phyloP scores from a whole-genome alignment of 2,888 invertebrate species.

The Aleiodes alternator region DNA sequence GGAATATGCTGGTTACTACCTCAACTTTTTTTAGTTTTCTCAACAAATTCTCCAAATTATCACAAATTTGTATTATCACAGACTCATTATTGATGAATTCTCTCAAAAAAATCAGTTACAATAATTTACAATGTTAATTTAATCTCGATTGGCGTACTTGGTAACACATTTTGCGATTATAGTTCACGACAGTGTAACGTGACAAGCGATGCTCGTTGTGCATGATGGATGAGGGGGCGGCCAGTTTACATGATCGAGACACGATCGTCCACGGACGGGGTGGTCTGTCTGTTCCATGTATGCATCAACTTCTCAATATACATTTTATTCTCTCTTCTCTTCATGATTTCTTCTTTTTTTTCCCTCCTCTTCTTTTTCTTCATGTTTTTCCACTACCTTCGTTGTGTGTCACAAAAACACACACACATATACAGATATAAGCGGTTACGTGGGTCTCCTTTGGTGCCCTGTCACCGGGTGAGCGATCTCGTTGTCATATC shows the following conservation, averaged over 20 bases:
- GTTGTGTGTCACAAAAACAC: neutral
- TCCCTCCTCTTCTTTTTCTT: conserved; percentile 44
- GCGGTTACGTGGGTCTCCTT: conserved; percentile 5
- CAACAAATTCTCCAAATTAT: no score
- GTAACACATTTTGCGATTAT: conserved; percentile 47
- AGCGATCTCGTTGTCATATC: conserved; percentile 72
- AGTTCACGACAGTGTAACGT: conserved; percentile 60
- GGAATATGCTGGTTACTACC: no score
- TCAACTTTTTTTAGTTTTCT: no score
- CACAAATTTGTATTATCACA: no score
- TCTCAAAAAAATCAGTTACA: neutral
- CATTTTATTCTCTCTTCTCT: conserved; percentile 34
- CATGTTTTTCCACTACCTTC: conserved; percentile 32
- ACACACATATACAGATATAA: conserved; percentile 23
- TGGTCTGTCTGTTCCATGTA: conserved; percentile 65
- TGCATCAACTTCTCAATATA: conserved; percentile 45
- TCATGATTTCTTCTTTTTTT: conserved; percentile 26
- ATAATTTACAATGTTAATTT: conserved; percentile 27
- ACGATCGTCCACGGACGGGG: conserved; percentile 72
- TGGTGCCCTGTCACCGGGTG: conserved; percentile 70
- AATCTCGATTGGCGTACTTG: conserved; percentile 32
- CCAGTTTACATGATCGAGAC: conserved; percentile 74
- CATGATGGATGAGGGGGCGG: conserved; percentile 75
- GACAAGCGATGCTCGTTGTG: conserved; percentile 68
- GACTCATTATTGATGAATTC: no score